Evolutionary conservation across 2,888 invertebrate species (phyloP).

Genomic region (Seladonia tumulorum): DNA sequence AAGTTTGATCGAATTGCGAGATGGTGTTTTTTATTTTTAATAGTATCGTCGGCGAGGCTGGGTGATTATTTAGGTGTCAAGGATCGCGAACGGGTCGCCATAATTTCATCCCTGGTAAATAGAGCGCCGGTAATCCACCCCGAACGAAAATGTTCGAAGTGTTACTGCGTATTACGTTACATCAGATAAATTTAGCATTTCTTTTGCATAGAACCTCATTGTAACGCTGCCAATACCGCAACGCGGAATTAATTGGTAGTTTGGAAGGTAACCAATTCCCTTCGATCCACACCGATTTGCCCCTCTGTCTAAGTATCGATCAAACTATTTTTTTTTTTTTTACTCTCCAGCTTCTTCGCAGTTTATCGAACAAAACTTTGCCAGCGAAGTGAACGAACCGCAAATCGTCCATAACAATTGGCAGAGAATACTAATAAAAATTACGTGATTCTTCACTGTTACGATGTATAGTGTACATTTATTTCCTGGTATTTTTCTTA

Average conservation of each 20-base stretch:
- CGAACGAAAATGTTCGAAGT: constrained; percentile 52
- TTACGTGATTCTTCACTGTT: not conserved
- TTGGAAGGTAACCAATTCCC: constrained; percentile 80
- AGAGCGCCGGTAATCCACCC: constrained; percentile 49
- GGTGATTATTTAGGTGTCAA: not conserved
- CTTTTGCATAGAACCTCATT: constrained; percentile 80
- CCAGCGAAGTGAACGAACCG: not conserved
- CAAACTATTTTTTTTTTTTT: not conserved
- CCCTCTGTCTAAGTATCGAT: not conserved
- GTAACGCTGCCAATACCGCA: constrained; percentile 82
- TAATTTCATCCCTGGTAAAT: constrained; percentile 35
- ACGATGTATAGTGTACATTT: not conserved
- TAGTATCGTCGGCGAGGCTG: not conserved
- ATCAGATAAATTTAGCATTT: constrained; percentile 83
- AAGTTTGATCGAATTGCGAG: not conserved
- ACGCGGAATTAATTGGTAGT: constrained; percentile 81
- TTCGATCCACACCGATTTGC: constrained; percentile 48
- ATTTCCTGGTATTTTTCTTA: not conserved
- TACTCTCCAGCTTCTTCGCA: not conserved
- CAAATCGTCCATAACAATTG: not conserved
- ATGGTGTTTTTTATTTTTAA: not conserved
- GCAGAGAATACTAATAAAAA: not conserved
- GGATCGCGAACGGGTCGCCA: not conserved
- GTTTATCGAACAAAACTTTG: not conserved
- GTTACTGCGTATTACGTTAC: constrained; percentile 81